A percentile compares a stretch with the other conserved stretches of the same genome.
phyloP scores from a whole-genome alignment of 2,797 vertebrate species.

The Spinus olivaceus region DNA sequence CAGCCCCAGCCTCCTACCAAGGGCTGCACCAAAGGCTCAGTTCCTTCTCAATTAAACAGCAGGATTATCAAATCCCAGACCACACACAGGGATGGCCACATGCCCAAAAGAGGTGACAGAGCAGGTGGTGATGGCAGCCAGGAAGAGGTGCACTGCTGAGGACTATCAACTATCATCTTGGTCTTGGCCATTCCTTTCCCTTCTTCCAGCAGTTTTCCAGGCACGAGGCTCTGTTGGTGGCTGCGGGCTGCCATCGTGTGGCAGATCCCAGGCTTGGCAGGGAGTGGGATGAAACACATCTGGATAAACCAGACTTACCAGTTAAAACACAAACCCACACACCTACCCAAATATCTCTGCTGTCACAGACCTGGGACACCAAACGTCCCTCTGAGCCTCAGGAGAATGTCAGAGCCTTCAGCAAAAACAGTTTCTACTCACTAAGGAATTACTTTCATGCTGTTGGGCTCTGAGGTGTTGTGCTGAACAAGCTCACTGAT shows the following conservation, averaged over 20 bases:
- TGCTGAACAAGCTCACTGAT: background rate
- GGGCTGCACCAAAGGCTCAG: background rate
- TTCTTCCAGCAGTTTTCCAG: background rate
- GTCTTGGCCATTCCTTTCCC: background rate
- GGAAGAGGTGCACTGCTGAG: background rate
- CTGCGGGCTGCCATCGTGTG: slow-evolving; percentile 70
- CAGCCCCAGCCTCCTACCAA: background rate
- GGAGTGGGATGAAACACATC: background rate
- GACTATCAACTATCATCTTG: background rate
- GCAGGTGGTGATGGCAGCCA: background rate
- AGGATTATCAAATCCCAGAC: background rate
- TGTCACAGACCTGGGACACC: background rate
- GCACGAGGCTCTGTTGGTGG: fast-evolving
- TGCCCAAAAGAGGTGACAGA: background rate
- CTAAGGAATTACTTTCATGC: background rate
- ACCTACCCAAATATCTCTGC: background rate
- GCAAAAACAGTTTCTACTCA: background rate
- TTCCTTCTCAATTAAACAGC: fast-evolving
- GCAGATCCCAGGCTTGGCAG: background rate
- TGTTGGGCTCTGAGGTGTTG: background rate
- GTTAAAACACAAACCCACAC: background rate
- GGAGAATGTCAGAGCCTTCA: background rate
- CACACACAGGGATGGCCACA: fast-evolving
- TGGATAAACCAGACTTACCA: background rate
- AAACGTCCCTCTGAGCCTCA: background rate